Evolutionary conservation across 2,888 invertebrate species (phyloP).

Genomic region (Galeruca laticollis): DNA sequence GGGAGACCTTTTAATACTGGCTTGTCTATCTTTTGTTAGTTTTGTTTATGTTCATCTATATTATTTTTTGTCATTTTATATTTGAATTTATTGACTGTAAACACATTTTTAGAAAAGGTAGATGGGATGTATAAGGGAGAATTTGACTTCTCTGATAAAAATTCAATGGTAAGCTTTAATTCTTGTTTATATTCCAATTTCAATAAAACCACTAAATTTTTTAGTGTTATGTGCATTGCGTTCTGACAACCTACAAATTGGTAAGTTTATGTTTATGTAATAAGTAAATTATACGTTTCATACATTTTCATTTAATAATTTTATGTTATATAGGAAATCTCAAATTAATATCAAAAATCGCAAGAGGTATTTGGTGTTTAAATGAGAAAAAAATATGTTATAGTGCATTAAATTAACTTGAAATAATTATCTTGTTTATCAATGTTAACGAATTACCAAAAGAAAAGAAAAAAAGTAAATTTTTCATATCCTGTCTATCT

Average conservation of each 20-base stretch:
- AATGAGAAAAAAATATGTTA: too few relatives aligned
- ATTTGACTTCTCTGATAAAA: constrained; percentile 44
- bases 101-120: constrained; percentile 47
- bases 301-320: background rate
- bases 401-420: too few relatives aligned
- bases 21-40: too few relatives aligned
- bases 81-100: background rate
- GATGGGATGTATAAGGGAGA: constrained; percentile 50
- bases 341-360: too few relatives aligned
- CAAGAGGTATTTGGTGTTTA: too few relatives aligned
- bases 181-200: background rate
- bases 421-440: too few relatives aligned
- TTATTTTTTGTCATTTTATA: background rate
- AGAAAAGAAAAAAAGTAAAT: too few relatives aligned
- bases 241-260: constrained; percentile 69
- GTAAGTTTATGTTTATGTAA: constrained; percentile 59
- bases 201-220: constrained; percentile 36
- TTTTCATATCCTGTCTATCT: too few relatives aligned
- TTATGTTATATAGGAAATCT: too few relatives aligned
- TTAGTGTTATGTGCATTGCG: constrained; percentile 70
- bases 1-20: too few relatives aligned
- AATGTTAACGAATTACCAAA: too few relatives aligned
- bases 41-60: background rate
- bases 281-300: background rate
- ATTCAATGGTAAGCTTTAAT: constrained; percentile 39